A percentile compares a stretch with the other conserved stretches of the same genome.
Conservation (phyloP, 2,797 vertebrate species). For the Paratrypauchen microcephalus region DNA sequence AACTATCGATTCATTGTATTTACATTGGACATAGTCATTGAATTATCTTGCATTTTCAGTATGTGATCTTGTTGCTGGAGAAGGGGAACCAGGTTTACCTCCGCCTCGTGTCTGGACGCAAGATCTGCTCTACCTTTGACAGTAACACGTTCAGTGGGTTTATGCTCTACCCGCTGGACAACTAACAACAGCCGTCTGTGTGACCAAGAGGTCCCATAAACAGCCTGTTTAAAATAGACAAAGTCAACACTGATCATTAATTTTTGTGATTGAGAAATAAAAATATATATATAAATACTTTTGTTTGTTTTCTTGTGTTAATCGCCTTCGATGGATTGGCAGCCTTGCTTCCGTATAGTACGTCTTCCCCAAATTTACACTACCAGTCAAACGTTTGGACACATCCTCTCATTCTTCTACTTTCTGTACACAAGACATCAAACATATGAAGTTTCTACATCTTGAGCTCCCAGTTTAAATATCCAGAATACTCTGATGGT, state of each 20-base stretch:
- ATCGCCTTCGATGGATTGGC: no score
- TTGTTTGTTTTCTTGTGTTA: background rate
- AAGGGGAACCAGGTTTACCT: conserved; percentile 72
- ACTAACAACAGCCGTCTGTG: background rate
- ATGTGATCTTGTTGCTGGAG: conserved; percentile 55
- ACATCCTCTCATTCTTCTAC: no score
- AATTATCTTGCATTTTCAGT: conserved; percentile 34
- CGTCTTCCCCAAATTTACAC: no score
- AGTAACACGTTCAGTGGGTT: conserved; percentile 74
- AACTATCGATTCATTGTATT: no score
- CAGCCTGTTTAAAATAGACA: background rate
- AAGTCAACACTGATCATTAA: background rate
- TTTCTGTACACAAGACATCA: no score
- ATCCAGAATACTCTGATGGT: no score
- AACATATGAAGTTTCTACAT: no score
- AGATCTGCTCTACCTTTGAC: conserved; percentile 55
- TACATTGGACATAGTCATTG: no score
- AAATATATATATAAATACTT: background rate
- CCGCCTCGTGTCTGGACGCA: conserved; percentile 63
- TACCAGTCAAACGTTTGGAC: no score
- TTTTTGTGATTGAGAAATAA: conserved; percentile 5
- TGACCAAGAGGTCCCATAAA: background rate
- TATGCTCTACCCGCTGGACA: conserved; percentile 64
- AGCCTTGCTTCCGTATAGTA: no score
- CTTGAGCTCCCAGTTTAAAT: no score